These are phyloP conservation scores for Pristionchus maxplancki DNA, from an alignment of 2,888 invertebrate genomes.

Conservation along the genomic window DNA sequence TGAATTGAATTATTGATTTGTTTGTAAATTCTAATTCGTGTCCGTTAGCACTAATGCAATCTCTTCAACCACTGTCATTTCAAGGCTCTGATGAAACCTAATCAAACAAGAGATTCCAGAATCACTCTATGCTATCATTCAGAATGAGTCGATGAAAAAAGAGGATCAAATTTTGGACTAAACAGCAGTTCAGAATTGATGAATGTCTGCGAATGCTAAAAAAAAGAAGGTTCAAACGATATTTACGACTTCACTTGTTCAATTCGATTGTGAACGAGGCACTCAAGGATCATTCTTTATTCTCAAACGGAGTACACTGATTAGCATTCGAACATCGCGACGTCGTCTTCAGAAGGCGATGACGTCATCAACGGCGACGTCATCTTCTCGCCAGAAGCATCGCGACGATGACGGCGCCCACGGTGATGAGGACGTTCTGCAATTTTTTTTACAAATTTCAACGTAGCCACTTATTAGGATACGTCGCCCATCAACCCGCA, in stretches of 20 bases:
- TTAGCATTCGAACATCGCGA: neutral
- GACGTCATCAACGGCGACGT: neutral
- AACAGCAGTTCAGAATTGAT: no score
- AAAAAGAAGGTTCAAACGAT: no score
- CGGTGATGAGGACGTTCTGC: neutral
- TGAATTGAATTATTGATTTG: no score
- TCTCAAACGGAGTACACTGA: constrained; percentile 15
- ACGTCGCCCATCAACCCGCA: neutral
- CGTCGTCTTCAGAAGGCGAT: neutral
- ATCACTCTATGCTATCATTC: neutral
- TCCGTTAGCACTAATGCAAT: no score
- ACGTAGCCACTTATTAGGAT: neutral
- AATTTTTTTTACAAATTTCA: neutral
- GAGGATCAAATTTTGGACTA: no score
- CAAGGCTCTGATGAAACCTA: no score
- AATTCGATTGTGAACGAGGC: neutral
- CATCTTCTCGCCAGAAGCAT: neutral
- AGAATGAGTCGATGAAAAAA: no score
- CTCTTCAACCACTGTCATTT: no score
- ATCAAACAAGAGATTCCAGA: neutral
- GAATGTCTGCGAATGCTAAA: no score
- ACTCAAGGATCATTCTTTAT: constrained; percentile 28
- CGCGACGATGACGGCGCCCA: neutral
- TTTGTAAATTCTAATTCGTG: no score
- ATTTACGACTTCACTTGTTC: no score